Base-by-base conservation (phyloP, 35 echinoderm and acorn worm species). In the Apostichopus californicus region DNA sequence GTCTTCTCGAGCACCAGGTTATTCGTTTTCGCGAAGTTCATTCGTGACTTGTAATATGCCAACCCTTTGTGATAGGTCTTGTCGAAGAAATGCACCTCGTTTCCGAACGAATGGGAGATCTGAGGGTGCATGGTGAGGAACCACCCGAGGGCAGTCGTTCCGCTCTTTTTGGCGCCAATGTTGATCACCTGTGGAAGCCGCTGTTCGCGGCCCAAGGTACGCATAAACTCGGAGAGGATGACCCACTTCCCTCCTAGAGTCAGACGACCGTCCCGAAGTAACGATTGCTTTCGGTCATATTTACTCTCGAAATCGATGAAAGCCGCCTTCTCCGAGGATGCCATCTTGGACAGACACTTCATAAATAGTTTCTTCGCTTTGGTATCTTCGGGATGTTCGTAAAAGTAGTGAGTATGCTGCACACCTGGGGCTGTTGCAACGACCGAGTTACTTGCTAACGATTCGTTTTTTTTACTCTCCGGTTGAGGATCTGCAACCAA, bases 21-120 rank as follows among this genome's bases (percentile, higher is more conserved):
- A 63, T 90, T 55, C 83, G 5, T 10, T 22, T 73, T 90, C 2
- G 93, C 80, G 56, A 90, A 94, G 9, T 77, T 71, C 93, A 94
- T 94, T 77, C 88, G 59, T 4, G 93, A 84, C 20, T 78, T 60
- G 61, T 94, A 94, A 86, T 90, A 94, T 5, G 78, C 79, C 1
- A 94, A n/a, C 21, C 93, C 93, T 77, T 92, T 92, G 1, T 64
- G 5, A 22, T 91, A 78, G 55, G 83, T 56, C 73, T 90, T 90
- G 26, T 94, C 93, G 86, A 94, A 94, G 80, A 90, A 94, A 53
- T 94, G 93, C 1, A 94, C 80, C 77, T 94, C 93, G n/a, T 91
- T 94, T 14, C 93, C 93, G 24, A 90, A 85, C 8, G 93, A 81
- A 28, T 90, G 87, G 3, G 87, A 28, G 6, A 94, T 90, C 20